These are phyloP conservation scores for Silurus asotus DNA, from an alignment of 2,113 vertebrate genomes.

Conservation along the genomic window DNA sequence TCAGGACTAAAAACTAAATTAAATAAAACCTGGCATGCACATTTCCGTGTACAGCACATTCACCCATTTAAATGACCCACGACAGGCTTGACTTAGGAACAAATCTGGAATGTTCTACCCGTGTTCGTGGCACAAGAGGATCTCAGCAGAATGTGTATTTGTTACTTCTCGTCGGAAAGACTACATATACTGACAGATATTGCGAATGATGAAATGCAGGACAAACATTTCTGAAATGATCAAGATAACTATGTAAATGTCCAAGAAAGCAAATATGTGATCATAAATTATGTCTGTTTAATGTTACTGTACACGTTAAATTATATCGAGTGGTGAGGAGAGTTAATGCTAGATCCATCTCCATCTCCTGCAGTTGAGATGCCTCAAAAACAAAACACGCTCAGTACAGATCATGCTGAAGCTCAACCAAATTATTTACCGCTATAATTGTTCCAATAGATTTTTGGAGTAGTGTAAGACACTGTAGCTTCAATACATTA, in stretches of 20 bases:
- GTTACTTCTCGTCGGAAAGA: not conserved
- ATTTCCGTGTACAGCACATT: constrained; percentile 33
- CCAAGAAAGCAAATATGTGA: constrained; percentile 36
- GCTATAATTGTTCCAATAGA: constrained; percentile 17
- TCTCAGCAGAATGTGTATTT: not conserved
- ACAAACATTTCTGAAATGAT: constrained; percentile 10
- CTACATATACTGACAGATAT: not conserved
- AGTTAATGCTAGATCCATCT: constrained; percentile 35
- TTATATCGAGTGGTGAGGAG: constrained; percentile 29
- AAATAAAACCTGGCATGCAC: constrained; percentile 43
- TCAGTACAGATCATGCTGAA: constrained; percentile 53
- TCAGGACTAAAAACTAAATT: constrained; percentile 29
- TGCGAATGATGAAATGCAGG: not conserved
- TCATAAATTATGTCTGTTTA: constrained; percentile 46
- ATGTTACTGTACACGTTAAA: constrained; percentile 52
- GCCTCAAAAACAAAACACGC: constrained; percentile 28
- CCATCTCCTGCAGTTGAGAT: constrained; percentile 27
- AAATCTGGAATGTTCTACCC: constrained; percentile 59
- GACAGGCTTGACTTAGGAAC: constrained; percentile 15
- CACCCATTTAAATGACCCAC: constrained; percentile 10
- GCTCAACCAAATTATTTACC: constrained; percentile 34
- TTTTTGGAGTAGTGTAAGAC: constrained; percentile 41
- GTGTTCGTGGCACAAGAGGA: not conserved
- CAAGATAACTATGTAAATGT: constrained; percentile 42
- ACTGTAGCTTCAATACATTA: constrained; percentile 44